Base-by-base conservation (phyloP, 2,113 vertebrate species). In the Trogon surrucura region DNA sequence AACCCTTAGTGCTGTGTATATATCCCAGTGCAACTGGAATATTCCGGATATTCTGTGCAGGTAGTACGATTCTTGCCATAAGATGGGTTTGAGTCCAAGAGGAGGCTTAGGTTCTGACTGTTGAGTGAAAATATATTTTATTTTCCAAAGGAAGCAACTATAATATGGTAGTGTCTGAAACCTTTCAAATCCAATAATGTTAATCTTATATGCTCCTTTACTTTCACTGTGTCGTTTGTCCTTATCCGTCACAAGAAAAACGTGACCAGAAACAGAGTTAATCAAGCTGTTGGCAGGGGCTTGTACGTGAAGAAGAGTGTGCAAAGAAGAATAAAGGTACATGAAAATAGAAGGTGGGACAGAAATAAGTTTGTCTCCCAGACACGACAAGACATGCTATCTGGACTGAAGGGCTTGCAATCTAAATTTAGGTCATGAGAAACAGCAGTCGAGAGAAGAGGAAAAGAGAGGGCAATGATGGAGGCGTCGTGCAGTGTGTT, bases 201-300 rank as follows among this genome's bases (percentile, higher is more conserved):
- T 94, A 93, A 89, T 95, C 94, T 92, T 57, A 16, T 50, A 9
- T 78, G 58, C 60, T 41, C 47, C 25, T 91, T 73, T 73, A 86
- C 80, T 93, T 96, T 91, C 83, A 88, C 83, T 84, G 10, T 44
- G 29, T 11, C 83, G 19, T 54, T 89, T 93, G 75, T 75, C 65
- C 45, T 65, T 90, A 56, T 71, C 57, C 58, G 23, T 66, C 3
- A 3, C 29, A 69, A 75, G 69, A 77, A 44, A 30, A 9, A 3
- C 1, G 41, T 54, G 54, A 10, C 56, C 44, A 47, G 48, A 79
- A 81, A 17, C 2, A 1, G 66, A 65, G n/a, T 83, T 89, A 72
- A 71, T 64, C 6, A 20, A 36, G 32, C 41, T 66, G 21, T 51
- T 66, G 70, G 22, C 67, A 36, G 36, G 53, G 54, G 27, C 32